Conservation (phyloP, 2,888 invertebrate species). For the Lasius platythorax region DNA sequence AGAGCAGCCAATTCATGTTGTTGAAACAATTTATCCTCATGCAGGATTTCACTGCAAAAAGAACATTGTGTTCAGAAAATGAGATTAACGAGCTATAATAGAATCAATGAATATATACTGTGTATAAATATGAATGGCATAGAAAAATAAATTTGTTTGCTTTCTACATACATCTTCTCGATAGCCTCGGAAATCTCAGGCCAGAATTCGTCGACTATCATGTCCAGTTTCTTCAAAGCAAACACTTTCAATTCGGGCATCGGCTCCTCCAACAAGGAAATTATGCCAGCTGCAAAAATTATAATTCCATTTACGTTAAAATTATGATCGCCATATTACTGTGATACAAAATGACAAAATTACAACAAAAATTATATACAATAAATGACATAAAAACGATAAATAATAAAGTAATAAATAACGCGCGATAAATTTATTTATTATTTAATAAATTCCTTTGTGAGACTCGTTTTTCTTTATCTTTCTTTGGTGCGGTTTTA, state of each 20-base stretch:
- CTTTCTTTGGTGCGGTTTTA: neutral
- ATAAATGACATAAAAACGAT: neutral
- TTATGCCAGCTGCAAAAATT: conserved; percentile 92
- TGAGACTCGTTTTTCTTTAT: neutral
- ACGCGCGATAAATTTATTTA: conserved; percentile 7
- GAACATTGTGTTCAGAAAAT: neutral
- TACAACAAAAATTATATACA: neutral
- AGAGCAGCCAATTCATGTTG: conserved; percentile 98
- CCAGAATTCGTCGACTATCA: conserved; percentile 99
- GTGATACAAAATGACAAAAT: neutral
- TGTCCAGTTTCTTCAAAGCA: conserved; percentile 96
- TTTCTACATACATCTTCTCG: conserved; percentile 93
- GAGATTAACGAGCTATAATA: neutral
- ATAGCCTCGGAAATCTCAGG: conserved; percentile 99
- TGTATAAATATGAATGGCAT: conserved; percentile 10
- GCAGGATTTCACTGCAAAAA: conserved; percentile 93
- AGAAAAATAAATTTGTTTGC: neutral
- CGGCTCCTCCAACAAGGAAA: conserved; percentile 97
- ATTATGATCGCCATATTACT: conserved; percentile 23
- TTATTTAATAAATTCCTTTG: neutral
- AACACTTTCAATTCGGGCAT: conserved; percentile 97
- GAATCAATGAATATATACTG: neutral
- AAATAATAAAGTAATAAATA: conserved; percentile 1
- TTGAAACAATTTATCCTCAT: conserved; percentile 95
- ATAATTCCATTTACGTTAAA: conserved; percentile 10